phyloP scores from a whole-genome alignment of 2,113 vertebrate genomes.

The Plecotus auritus region DNA sequence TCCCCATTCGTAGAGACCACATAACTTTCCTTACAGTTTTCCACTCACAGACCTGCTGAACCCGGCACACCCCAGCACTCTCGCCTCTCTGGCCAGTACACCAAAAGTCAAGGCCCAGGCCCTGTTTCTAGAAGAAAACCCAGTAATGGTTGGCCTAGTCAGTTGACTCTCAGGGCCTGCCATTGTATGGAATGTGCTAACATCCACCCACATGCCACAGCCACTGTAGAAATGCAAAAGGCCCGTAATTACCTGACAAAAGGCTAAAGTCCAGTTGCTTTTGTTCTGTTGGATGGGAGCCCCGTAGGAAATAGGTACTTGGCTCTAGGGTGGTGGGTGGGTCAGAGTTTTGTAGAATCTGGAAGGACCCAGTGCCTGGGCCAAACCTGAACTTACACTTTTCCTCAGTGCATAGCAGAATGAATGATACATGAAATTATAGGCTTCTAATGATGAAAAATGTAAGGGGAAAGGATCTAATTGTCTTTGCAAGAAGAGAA shows the following conservation, averaged over 20 bases:
- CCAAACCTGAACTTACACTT: conserved; percentile 79
- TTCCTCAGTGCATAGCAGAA: conserved; percentile 82
- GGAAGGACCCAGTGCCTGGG: conserved; percentile 76
- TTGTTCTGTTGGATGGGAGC: conserved; percentile 78
- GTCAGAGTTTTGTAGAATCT: conserved; percentile 82
- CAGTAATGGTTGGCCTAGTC: conserved; percentile 73
- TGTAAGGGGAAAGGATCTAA: conserved; percentile 59
- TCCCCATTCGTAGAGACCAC: conserved; percentile 12
- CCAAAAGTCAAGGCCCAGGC: conserved; percentile 62
- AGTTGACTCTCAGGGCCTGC: conserved; percentile 73
- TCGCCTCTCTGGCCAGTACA: conserved; percentile 46
- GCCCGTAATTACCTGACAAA: conserved; percentile 88
- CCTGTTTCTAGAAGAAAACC: conserved; percentile 67
- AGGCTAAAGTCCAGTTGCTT: conserved; percentile 76
- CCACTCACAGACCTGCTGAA: conserved; percentile 28
- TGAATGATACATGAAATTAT: conserved; percentile 83
- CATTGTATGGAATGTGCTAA: conserved; percentile 82
- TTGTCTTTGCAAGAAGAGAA: conserved; percentile 42
- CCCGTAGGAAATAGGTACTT: conserved; percentile 78
- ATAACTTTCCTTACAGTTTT: conserved; percentile 67
- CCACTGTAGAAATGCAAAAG: conserved; percentile 82
- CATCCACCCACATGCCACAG: conserved; percentile 83
- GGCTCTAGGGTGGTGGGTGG: conserved; percentile 70
- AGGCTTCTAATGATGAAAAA: conserved; percentile 74
- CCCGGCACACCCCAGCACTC: conserved; percentile 14